These are phyloP conservation scores for Podarcis raffonei DNA, from an alignment of 2,113 vertebrate genomes.

Conservation along the genomic window DNA sequence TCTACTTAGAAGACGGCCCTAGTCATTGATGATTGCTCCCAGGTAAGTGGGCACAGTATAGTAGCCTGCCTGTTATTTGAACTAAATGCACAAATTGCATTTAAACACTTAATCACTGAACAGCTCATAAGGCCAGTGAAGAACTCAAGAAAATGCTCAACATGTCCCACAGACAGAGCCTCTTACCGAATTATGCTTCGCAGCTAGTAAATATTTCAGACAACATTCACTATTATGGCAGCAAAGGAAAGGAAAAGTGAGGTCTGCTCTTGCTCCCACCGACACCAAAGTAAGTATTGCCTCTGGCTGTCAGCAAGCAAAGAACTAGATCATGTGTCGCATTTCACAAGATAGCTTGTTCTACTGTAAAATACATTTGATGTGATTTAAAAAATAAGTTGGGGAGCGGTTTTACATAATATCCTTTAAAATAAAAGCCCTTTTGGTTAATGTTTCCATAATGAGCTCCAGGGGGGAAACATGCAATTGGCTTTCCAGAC, in stretches of 20 bases:
- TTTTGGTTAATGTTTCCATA: conserved; percentile 51
- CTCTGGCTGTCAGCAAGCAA: conserved; percentile 32
- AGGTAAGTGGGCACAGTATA: neutral
- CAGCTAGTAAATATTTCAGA: conserved; percentile 36
- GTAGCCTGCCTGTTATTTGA: neutral
- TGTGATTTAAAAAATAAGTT: neutral
- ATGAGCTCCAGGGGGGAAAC: conserved; percentile 26
- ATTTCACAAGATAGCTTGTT: neutral
- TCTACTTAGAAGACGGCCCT: neutral
- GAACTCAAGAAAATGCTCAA: neutral
- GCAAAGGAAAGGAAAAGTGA: neutral
- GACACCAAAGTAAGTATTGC: neutral
- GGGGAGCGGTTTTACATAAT: conserved; percentile 18
- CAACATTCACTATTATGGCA: conserved; percentile 11
- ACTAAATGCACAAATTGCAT: neutral
- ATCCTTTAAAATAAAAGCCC: conserved; percentile 48
- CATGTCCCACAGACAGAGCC: conserved; percentile 34
- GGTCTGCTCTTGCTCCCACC: neutral
- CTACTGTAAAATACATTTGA: conserved; percentile 16
- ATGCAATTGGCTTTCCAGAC: conserved; percentile 26
- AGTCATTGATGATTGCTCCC: neutral
- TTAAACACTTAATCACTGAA: neutral
- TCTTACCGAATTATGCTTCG: conserved; percentile 13
- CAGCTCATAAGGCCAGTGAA: conserved; percentile 11
- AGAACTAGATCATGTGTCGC: conserved; percentile 30